A percentile compares a stretch with the other conserved stretches of the same genome.
phyloP scores from a whole-genome alignment of 1,140 invertebrate genomes.

The Papilio xuthus region DNA sequence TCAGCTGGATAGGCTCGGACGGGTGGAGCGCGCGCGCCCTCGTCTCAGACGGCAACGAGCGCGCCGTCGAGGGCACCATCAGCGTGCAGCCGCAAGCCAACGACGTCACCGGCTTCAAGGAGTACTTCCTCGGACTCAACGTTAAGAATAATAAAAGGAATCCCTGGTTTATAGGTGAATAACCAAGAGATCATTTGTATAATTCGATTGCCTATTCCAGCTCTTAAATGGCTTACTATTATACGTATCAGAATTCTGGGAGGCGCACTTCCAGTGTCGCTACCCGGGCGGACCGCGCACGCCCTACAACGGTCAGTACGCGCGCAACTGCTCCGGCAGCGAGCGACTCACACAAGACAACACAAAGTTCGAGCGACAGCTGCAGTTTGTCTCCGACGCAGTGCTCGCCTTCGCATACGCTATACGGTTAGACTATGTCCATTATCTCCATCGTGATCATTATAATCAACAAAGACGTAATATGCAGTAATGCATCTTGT shows the following conservation, averaged over 20 bases:
- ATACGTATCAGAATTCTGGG: conserved; percentile 92
- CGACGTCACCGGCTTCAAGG: conserved; percentile 92
- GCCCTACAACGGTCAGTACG: conserved; percentile 91
- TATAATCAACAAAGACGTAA: no score
- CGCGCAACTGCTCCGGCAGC: conserved; percentile 85
- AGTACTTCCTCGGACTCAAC: conserved; percentile 93
- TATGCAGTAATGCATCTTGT: background rate
- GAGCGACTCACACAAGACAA: conserved; percentile 87
- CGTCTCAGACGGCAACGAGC: conserved; percentile 94
- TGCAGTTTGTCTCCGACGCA: conserved; percentile 96
- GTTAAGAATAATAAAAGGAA: conserved; percentile 94
- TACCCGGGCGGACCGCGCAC: conserved; percentile 90
- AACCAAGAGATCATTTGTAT: no score
- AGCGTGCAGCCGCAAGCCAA: conserved; percentile 95
- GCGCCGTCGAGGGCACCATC: conserved; percentile 94
- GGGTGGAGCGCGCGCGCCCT: conserved; percentile 94
- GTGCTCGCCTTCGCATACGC: conserved; percentile 96
- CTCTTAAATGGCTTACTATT: no score
- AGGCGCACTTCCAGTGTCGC: conserved; percentile 93
- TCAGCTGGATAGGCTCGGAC: conserved; percentile 97
- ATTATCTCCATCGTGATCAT: background rate
- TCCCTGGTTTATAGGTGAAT: conserved; percentile 96
- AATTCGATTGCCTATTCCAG: no score
- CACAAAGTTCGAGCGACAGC: conserved; percentile 93
- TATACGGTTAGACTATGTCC: conserved; percentile 85